Evolutionary conservation across 2,888 invertebrate genomes (phyloP), one percentile per base, ranked within the genome.

Genomic region (Stenolophus ochropezus): DNA sequence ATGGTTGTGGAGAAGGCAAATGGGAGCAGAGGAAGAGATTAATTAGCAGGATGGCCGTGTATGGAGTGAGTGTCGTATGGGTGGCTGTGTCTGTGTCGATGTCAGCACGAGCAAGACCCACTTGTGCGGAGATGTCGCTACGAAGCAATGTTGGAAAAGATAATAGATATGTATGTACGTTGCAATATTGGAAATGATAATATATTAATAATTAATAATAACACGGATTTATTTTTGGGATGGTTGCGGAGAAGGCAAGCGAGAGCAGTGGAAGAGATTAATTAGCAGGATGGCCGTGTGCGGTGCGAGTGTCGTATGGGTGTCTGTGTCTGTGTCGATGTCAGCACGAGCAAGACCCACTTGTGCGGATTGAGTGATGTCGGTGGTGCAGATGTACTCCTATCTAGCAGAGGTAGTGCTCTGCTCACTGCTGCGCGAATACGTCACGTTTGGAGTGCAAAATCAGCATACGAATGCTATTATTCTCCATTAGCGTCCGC

Each of bases 381-480:
- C 65, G 65, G 18, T 27, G 65, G 33, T 69, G 65, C 65, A 33
- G 33, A 33, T 69, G 33, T 69, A 27, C 65, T 69, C 5, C 27
- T n/a, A n/a, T 16, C 16, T 1, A 42, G 11, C 11, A 6, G 33
- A 42, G 33, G 33, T 42, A 8, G 1, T 42, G 8, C 33, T 42
- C 47, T 16, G 51, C 65, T 6, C 25, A 56, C 69, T 47, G 49
- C 25, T 49, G 65, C 33, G 21, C 65, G 65, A 69, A 78, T 78
- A 69, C 78, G 78, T 78, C 79, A 80, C 71, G 80, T 73, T 84
- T 82, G 82, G 78, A 82, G 82, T 80, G 82, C 82, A 85, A 86
- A 87, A 88, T 88, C 87, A 88, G 87, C 88, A 88, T 88, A 87
- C 87, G 86, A 88, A 87, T 86, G 86, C 88, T 86, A 88, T 88